Conservation (phyloP, 2,113 vertebrate genomes). For the Chauna torquata region DNA sequence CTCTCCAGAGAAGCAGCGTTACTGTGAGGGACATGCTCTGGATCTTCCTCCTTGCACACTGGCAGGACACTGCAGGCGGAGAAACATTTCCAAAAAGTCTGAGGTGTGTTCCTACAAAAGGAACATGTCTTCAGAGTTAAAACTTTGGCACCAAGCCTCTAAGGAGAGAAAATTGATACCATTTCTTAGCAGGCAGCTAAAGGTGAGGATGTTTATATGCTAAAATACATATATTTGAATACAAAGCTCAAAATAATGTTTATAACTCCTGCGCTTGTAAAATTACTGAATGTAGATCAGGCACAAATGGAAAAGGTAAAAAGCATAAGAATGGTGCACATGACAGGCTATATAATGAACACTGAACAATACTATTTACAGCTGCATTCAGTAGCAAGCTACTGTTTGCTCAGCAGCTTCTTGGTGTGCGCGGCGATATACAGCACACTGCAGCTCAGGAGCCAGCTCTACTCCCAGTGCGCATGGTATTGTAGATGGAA, state of each 20-base stretch:
- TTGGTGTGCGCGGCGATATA: neutral
- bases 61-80: neutral
- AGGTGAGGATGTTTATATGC: neutral
- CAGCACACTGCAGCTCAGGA: neutral
- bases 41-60: rapidly evolving
- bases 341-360: neutral
- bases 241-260: neutral
- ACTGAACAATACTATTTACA: neutral
- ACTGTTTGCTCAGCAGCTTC: neutral
- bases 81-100: neutral
- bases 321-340: rapidly evolving
- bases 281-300: neutral
- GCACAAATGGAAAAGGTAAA: neutral
- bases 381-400: neutral
- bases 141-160: neutral
- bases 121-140: neutral
- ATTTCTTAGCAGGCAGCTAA: neutral
- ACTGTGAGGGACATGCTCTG: neutral
- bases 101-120: neutral
- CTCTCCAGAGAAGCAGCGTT: neutral
- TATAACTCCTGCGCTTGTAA: neutral
- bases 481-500: neutral
- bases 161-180: neutral
- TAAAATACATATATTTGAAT: neutral
- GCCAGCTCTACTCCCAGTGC: neutral